Conservation (phyloP, 2,888 invertebrate species). For the Caenorhabditis becei region DNA sequence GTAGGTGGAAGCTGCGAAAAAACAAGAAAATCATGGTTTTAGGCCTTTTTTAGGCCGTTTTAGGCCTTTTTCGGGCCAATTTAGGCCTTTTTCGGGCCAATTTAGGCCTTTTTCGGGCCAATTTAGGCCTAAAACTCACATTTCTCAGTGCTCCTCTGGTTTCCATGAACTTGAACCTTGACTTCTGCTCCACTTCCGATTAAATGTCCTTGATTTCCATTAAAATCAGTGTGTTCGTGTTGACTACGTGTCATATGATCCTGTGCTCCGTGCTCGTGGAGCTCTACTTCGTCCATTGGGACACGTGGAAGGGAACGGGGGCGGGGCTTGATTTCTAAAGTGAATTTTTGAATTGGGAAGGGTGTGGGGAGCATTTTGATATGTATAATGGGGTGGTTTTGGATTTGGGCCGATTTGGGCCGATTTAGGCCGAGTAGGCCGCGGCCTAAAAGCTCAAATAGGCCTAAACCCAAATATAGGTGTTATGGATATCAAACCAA, state of each 20-base stretch:
- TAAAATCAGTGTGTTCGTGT: constrained; percentile 2
- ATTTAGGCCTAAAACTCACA: constrained; percentile 13
- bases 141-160: background rate
- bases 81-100: no score
- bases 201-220: background rate
- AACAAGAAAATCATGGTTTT: background rate
- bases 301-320: constrained; percentile 38
- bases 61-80: no score
- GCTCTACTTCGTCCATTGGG: constrained; percentile 59
- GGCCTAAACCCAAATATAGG: no score
- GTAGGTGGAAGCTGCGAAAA: background rate
- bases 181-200: constrained; percentile 26
- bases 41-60: no score
- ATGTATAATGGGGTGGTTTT: no score
- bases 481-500: background rate
- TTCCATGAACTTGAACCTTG: background rate
- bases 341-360: background rate
- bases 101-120: no score
- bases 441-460: no score
- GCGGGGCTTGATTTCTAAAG: constrained; percentile 43
- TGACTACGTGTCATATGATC: constrained; percentile 52
- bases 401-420: no score
- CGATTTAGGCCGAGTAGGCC: no score
- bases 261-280: constrained; percentile 48
- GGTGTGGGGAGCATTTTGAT: background rate